Evolutionary conservation across 2,888 invertebrate species (phyloP).

Genomic region (Meta bourneti): DNA sequence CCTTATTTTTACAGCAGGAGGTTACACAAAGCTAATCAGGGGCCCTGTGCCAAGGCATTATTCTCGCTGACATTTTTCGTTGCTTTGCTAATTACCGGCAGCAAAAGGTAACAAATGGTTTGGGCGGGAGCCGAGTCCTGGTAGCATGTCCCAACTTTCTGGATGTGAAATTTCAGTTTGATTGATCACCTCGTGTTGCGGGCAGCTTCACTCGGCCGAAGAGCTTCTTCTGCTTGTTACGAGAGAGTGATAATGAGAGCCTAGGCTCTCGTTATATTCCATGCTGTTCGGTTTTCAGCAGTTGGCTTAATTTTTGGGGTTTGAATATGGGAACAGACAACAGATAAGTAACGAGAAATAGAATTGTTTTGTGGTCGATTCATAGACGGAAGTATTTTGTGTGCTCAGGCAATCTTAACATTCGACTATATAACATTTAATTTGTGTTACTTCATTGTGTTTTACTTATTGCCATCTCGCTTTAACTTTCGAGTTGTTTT

Average conservation of each 20-base stretch:
- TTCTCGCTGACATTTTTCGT: slow-evolving; percentile 52
- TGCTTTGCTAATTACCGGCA: slow-evolving; percentile 53
- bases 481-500: too few species aligned
- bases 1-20: neutral
- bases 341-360: too few species aligned
- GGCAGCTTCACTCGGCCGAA: neutral
- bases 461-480: too few species aligned
- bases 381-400: too few species aligned
- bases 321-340: too few species aligned
- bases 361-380: too few species aligned
- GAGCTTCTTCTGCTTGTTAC: too few species aligned
- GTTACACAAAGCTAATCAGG: slow-evolving; percentile 18
- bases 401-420: too few species aligned
- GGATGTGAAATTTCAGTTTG: slow-evolving; percentile 47
- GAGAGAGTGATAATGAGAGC: neutral
- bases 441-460: too few species aligned
- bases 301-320: too few species aligned
- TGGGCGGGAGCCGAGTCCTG: slow-evolving; percentile 43
- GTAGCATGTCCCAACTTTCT: slow-evolving; percentile 54
- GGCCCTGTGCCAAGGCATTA: slow-evolving; percentile 33
- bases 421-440: too few species aligned
- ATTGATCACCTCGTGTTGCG: slow-evolving; percentile 20
- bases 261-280: neutral
- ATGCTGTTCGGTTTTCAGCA: too few species aligned
- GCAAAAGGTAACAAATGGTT: slow-evolving; percentile 60